A percentile compares a stretch with the other conserved stretches of the same genome.
These are phyloP conservation scores for Tolmerus cingulatus DNA, from an alignment of 2,888 invertebrate genomes.

Conservation along the genomic window DNA sequence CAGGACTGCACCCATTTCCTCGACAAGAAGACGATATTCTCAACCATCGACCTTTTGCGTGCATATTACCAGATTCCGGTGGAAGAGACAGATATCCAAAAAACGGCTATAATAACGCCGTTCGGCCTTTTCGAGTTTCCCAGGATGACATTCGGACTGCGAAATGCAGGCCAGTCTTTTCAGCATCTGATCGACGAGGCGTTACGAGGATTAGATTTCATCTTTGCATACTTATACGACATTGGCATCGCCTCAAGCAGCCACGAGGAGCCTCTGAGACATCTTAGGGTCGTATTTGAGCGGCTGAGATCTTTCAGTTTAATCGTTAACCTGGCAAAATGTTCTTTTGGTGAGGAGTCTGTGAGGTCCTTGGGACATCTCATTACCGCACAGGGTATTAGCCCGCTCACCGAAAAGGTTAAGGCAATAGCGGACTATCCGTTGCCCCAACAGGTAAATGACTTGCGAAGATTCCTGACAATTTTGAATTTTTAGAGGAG, in stretches of 20 bases:
- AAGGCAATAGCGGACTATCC: background rate
- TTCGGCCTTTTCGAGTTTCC: no score
- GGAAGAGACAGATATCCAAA: no score
- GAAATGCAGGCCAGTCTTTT: background rate
- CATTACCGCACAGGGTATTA: background rate
- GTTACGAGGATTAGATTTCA: background rate
- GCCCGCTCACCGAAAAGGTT: background rate
- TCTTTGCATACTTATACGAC: conserved; percentile 42
- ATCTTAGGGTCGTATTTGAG: background rate
- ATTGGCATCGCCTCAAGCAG: background rate
- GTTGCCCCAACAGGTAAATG: background rate
- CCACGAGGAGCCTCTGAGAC: background rate
- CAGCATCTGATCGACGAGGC: background rate
- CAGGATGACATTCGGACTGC: no score
- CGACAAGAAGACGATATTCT: no score
- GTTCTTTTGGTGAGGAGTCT: background rate
- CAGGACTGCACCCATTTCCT: no score
- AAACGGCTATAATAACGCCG: no score
- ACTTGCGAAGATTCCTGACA: background rate
- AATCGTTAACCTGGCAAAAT: background rate
- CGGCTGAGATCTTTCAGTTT: background rate
- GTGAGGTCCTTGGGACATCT: background rate
- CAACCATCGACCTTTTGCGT: no score
- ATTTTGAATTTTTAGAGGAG: background rate
- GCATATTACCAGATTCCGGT: no score